phyloP scores from a whole-genome alignment of 1,140 invertebrate genomes.

The Zaprionus africanus region DNA sequence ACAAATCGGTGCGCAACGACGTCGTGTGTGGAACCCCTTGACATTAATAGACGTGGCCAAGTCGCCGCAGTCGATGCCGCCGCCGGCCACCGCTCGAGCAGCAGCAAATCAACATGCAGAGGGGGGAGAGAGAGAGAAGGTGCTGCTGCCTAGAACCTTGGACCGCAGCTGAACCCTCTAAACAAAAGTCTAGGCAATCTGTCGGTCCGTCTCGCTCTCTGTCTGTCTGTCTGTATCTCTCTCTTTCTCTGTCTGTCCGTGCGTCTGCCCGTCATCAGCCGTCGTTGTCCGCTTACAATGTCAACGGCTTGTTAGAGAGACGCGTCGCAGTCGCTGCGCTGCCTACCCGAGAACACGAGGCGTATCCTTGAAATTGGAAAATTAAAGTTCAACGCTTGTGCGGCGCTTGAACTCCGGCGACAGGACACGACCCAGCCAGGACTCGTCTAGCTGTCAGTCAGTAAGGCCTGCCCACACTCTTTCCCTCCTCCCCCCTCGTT shows the following conservation, averaged over 20 bases:
- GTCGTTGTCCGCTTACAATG: slow-evolving; percentile 75
- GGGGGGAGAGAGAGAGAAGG: not conserved
- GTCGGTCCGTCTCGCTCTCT: slow-evolving; percentile 20
- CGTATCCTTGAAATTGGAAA: slow-evolving; percentile 71
- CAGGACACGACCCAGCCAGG: slow-evolving; percentile 40
- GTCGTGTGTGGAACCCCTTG: slow-evolving; percentile 79
- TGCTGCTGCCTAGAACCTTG: slow-evolving; percentile 63
- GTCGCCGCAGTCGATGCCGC: slow-evolving; percentile 38
- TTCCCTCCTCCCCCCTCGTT: not conserved
- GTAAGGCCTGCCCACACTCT: not conserved
- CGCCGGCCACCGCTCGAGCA: slow-evolving; percentile 22
- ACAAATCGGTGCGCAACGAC: slow-evolving; percentile 20
- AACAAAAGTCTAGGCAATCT: slow-evolving; percentile 67
- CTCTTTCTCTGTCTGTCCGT: slow-evolving; percentile 1
- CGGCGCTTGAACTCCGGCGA: slow-evolving; percentile 67
- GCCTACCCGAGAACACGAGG: not conserved
- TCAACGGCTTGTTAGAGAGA: slow-evolving; percentile 66
- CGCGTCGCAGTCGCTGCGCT: slow-evolving; percentile 7
- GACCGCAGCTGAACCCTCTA: slow-evolving; percentile 64
- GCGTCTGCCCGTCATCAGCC: slow-evolving; percentile 43
- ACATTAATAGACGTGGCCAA: slow-evolving; percentile 74
- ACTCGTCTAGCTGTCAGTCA: slow-evolving; percentile 52
- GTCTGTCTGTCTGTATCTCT: slow-evolving; percentile 1
- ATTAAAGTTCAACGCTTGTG: slow-evolving; percentile 77
- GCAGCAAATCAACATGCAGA: slow-evolving; percentile 19